Base-by-base conservation (phyloP, 2,797 vertebrate species). In the Percopsis omiscomaycus region DNA sequence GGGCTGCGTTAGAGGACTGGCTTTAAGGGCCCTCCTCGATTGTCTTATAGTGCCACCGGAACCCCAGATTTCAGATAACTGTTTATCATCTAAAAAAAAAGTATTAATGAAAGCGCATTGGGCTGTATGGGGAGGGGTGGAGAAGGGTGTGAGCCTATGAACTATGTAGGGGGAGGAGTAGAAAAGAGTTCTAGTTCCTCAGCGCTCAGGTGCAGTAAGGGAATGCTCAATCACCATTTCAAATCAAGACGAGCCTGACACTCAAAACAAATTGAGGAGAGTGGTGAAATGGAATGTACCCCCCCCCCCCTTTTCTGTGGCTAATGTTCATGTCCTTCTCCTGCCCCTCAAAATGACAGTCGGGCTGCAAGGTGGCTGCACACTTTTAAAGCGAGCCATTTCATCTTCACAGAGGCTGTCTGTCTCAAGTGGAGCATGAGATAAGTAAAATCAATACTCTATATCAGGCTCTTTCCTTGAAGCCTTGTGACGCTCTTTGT, bases 331-430 rank as follows among this genome's bases (percentile, higher is more conserved):
- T 9, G 46, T 78, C 77, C 71, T 76, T 76, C 71, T 70, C 64
- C 16, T 71, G 75, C 57, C 68, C 75, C 67, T 45, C 71, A 77
- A 75, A 83, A 72, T 62, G 77, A 78, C 77, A 77, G 77, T 13
- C 10, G n/a, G 70, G 67, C 68, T 2, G 64, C 5, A 74, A 82
- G 81, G 84, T 63, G 65, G 73, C 72, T 12, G 70, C 69, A 3
- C 75, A 69, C 79, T 44, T 88, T 86, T 78, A 84, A 82, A 85
- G 80, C 64, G 16, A 71, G 71, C 69, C 78, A 76, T 83, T 83
- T 85, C 68, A 80, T 86, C 75, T 80, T 74, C 74, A 67, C 70
- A 30, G 9, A 76, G 71, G 66, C 74, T 14, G 64, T 71, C 60
- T 56, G 74, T 64, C 64, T 81, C 73, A 78, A 84, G 81, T 81